phyloP scores from a whole-genome alignment of 2,113 vertebrate genomes.

The Scomber colias region DNA sequence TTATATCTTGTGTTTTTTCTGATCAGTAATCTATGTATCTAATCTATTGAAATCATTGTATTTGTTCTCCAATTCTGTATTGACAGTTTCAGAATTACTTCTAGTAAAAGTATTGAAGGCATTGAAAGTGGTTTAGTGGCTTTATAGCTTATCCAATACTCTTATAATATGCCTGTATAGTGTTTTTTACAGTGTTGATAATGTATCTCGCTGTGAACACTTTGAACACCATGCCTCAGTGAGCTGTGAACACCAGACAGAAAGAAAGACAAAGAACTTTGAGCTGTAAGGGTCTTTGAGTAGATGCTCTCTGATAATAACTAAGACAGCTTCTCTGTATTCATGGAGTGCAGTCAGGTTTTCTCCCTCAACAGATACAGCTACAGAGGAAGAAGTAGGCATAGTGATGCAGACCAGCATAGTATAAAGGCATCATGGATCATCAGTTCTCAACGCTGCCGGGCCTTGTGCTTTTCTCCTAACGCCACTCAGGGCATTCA shows the following conservation, averaged over 20 bases:
- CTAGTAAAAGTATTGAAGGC: background rate
- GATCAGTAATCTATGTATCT: background rate
- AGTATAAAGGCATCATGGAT: slow-evolving; percentile 81
- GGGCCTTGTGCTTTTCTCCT: slow-evolving; percentile 69
- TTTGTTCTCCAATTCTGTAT: background rate
- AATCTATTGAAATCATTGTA: background rate
- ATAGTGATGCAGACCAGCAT: slow-evolving; percentile 55
- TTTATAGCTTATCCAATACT: slow-evolving; percentile 4
- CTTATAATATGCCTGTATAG: background rate
- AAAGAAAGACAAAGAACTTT: slow-evolving; percentile 22
- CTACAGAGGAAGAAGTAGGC: slow-evolving; percentile 33
- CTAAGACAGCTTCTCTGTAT: slow-evolving; percentile 31
- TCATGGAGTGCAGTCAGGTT: slow-evolving; percentile 37
- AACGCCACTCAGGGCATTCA: slow-evolving; percentile 74
- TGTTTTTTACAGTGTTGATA: background rate
- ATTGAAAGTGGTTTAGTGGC: background rate
- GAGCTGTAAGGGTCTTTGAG: slow-evolving; percentile 22
- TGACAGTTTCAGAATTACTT: background rate
- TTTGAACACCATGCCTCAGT: slow-evolving; percentile 6
- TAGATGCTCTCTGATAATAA: slow-evolving; percentile 30
- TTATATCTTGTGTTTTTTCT: background rate
- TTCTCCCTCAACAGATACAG: slow-evolving; percentile 52
- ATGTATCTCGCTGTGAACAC: background rate
- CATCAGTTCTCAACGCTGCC: slow-evolving; percentile 71
- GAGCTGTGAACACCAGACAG: slow-evolving; percentile 16